Conservation (phyloP, 2,113 vertebrate species). For the Pao palembangensis region DNA sequence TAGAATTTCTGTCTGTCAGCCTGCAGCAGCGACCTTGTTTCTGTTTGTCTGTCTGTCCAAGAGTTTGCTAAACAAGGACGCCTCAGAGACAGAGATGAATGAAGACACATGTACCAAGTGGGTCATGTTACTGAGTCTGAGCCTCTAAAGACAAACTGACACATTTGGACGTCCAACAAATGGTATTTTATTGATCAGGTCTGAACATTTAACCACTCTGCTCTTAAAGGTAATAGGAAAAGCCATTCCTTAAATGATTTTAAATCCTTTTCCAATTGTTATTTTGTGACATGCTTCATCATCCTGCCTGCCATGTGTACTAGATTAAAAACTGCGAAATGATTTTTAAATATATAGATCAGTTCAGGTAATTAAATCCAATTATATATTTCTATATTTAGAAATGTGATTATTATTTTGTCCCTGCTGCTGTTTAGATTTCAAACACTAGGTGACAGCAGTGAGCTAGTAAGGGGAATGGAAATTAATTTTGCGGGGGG, state of each 20-base stretch:
- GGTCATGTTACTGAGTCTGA: not conserved
- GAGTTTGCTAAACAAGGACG: conserved; percentile 6
- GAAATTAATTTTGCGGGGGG: not conserved
- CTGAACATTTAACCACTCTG: no score
- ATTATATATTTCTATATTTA: no score
- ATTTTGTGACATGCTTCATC: no score
- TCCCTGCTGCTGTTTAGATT: not conserved
- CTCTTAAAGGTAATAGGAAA: no score
- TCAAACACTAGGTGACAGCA: conserved; percentile 19
- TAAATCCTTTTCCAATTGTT: no score
- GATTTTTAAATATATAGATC: no score
- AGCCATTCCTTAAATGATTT: no score
- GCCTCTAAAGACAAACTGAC: not conserved
- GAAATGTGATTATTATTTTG: no score
- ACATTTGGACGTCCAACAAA: not conserved
- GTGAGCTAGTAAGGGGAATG: not conserved
- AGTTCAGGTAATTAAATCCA: no score
- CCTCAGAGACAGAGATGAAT: conserved; percentile 3
- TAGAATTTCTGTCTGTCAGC: not conserved
- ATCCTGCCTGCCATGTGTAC: no score
- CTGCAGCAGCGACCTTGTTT: conserved; percentile 4
- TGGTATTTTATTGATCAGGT: no score
- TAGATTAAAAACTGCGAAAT: no score
- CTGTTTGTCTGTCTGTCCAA: conserved; percentile 7
- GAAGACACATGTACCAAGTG: conserved; percentile 8